Percentiles rank a stretch among this genome's conserved stretches.
These are phyloP conservation scores for Erebia epiphron DNA, from an alignment of 2,888 invertebrate species.

Conservation along the genomic window DNA sequence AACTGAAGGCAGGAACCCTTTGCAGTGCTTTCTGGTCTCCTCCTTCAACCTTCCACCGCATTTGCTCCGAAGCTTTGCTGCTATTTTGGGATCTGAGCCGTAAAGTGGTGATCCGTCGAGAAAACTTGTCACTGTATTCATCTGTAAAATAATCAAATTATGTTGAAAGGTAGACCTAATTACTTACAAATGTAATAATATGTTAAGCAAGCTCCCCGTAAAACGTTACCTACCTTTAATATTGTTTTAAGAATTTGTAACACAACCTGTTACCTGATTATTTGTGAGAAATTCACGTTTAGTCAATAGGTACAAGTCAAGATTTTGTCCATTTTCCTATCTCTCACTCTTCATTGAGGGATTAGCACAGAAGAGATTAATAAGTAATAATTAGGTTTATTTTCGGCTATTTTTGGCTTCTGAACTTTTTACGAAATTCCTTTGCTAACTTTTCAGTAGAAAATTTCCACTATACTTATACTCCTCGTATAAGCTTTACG, in stretches of 20 bases:
- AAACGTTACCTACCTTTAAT: background rate
- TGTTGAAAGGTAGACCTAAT: background rate
- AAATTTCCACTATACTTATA: too few relatives aligned
- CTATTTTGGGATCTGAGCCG: constrained; percentile 67
- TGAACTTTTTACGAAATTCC: too few relatives aligned
- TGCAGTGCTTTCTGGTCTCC: constrained; percentile 55
- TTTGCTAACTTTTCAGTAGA: too few relatives aligned
- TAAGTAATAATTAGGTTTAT: too few relatives aligned
- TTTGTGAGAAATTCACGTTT: background rate
- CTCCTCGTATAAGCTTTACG: too few relatives aligned
- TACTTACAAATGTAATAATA: background rate
- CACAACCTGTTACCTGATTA: background rate
- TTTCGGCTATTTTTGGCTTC: too few relatives aligned
- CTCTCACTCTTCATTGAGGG: too few relatives aligned
- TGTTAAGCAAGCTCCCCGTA: background rate
- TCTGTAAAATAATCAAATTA: constrained; percentile 61
- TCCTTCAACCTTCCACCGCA: constrained; percentile 70
- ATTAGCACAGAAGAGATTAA: too few relatives aligned
- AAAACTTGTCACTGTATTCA: constrained; percentile 86
- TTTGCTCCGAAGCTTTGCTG: constrained; percentile 65
- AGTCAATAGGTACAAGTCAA: background rate
- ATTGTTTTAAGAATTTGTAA: background rate
- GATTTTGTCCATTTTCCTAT: background rate
- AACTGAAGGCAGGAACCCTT: constrained; percentile 68
- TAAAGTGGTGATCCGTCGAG: constrained; percentile 81